phyloP scores from a whole-genome alignment of 2,888 invertebrate species.

The Eurytoma adleriae region DNA sequence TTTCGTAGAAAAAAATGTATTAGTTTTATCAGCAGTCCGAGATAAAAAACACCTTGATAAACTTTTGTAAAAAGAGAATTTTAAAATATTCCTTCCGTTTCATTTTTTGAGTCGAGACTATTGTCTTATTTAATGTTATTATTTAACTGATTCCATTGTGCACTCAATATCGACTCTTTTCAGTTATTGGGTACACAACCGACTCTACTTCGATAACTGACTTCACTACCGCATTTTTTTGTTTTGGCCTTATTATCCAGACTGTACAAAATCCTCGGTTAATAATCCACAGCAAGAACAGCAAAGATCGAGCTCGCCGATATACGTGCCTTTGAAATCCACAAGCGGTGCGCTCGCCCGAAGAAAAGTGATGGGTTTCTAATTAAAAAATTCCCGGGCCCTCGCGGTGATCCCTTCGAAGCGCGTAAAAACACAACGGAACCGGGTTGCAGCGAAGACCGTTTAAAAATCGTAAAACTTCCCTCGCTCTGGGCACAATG shows the following conservation, averaged over 20 bases:
- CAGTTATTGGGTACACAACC: background rate
- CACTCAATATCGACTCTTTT: too few species aligned
- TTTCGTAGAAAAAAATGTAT: too few species aligned
- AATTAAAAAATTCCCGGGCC: slow-evolving; percentile 43
- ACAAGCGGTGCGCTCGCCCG: background rate
- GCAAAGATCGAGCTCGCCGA: slow-evolving; percentile 34
- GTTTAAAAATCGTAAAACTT: slow-evolving; percentile 52
- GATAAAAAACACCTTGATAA: too few species aligned
- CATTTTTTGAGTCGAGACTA: too few species aligned
- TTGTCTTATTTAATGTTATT: too few species aligned
- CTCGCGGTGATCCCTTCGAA: background rate
- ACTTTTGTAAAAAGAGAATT: too few species aligned
- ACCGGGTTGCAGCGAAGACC: background rate
- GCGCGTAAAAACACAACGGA: slow-evolving; percentile 29
- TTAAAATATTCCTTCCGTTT: too few species aligned
- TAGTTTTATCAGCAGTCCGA: too few species aligned
- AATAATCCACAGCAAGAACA: slow-evolving; percentile 25
- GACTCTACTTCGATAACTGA: background rate
- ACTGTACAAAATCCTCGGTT: slow-evolving; percentile 32
- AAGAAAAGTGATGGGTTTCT: slow-evolving; percentile 7
- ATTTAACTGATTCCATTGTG: too few species aligned
- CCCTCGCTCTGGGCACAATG: slow-evolving; percentile 33
- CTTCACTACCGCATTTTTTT: slow-evolving; percentile 34
- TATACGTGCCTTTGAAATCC: slow-evolving; percentile 41
- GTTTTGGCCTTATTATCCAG: slow-evolving; percentile 30